These are phyloP conservation scores for Bhutanitis thaidina DNA, from an alignment of 2,888 invertebrate species.

Conservation along the genomic window DNA sequence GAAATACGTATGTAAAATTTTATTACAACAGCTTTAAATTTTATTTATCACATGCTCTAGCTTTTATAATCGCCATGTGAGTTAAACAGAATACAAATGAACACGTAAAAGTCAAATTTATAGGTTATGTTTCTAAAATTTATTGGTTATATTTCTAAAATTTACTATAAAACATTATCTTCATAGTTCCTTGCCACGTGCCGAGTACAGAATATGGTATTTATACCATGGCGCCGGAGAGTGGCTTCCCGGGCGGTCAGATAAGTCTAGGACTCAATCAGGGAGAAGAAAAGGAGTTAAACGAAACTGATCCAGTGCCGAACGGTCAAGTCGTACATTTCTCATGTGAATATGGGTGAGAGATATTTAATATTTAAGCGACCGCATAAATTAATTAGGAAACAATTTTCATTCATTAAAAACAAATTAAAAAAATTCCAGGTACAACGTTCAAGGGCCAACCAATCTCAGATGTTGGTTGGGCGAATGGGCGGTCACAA, in stretches of 20 bases:
- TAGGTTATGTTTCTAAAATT: too few relatives aligned
- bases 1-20: constrained; percentile 81
- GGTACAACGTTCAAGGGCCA: constrained; percentile 83
- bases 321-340: constrained; percentile 88
- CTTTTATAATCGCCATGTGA: too few relatives aligned
- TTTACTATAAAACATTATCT: too few relatives aligned
- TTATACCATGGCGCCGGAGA: constrained; percentile 76
- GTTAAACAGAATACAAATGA: too few relatives aligned
- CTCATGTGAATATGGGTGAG: constrained; percentile 86
- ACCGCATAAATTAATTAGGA: too few relatives aligned
- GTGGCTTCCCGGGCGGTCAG: constrained; percentile 31
- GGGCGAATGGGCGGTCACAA: constrained; percentile 89
- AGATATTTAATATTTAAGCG: background rate
- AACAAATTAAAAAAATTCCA: constrained; percentile 32
- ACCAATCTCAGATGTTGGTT: constrained; percentile 88
- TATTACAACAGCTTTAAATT: too few relatives aligned
- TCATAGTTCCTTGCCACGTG: constrained; percentile 84
- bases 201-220: constrained; percentile 85
- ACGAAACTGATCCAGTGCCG: constrained; percentile 80
- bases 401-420: too few relatives aligned
- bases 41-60: too few relatives aligned
- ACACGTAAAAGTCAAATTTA: too few relatives aligned
- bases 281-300: constrained; percentile 75
- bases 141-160: too few relatives aligned
- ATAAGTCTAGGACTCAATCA: constrained; percentile 43